Conservation (phyloP, 1,140 invertebrate species). For the Halesus radiatus region DNA sequence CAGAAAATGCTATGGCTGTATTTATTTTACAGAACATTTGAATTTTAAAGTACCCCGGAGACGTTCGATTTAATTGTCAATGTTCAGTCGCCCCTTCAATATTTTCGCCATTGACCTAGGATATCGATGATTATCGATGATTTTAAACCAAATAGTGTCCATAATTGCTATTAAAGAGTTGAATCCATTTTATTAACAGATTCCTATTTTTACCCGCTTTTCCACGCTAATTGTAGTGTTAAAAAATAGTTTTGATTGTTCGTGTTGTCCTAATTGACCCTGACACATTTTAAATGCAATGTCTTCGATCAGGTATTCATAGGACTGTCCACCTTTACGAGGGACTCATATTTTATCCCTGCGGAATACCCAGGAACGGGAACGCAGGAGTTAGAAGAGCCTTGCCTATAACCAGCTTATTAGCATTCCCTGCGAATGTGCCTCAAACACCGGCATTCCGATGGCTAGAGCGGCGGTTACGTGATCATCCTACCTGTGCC, state of each 20-base stretch:
- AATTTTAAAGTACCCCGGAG: too few species aligned
- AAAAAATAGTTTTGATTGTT: neutral
- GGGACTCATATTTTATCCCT: slow-evolving; percentile 11
- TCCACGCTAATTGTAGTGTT: neutral
- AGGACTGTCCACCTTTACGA: neutral
- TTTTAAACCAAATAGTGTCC: too few species aligned
- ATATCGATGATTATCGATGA: too few species aligned
- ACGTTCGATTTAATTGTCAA: too few species aligned
- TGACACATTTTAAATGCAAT: neutral
- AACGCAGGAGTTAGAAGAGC: slow-evolving; percentile 55
- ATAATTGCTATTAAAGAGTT: too few species aligned
- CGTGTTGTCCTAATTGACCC: neutral
- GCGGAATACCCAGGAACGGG: slow-evolving; percentile 44
- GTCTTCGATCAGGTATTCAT: neutral
- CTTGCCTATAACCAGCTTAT: slow-evolving; percentile 38
- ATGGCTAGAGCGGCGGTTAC: slow-evolving; percentile 14
- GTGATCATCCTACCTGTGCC: slow-evolving; percentile 14
- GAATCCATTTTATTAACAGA: too few species aligned
- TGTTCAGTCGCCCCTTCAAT: too few species aligned
- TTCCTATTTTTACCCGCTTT: neutral
- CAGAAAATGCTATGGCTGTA: too few species aligned
- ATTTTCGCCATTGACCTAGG: too few species aligned
- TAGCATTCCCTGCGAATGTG: slow-evolving; percentile 26
- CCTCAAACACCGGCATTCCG: slow-evolving; percentile 33
- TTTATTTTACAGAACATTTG: too few species aligned